A percentile compares a stretch with the other conserved stretches of the same genome.
Evolutionary conservation across 2,888 invertebrate species (phyloP).

Genomic region (Emmelina monodactyla): DNA sequence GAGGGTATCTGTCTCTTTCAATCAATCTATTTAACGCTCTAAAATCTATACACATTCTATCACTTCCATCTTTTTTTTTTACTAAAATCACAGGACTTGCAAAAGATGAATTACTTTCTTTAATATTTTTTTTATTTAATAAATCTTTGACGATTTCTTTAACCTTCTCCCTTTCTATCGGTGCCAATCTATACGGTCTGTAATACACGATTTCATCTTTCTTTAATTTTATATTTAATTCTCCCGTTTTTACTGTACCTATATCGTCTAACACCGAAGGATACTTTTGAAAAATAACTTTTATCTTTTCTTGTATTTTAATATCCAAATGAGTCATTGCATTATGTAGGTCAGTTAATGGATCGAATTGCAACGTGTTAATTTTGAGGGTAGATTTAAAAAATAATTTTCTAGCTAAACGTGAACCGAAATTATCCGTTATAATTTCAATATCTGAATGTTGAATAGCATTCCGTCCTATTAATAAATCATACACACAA

Average conservation of each 20-base stretch:
- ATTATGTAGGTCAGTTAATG: background rate
- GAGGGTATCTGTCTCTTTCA: conserved; percentile 15
- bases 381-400: too few relatives aligned
- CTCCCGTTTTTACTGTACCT: conserved; percentile 12
- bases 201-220: conserved; percentile 11
- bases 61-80: conserved; percentile 15
- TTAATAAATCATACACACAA: conserved; percentile 9
- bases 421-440: conserved; percentile 4
- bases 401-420: too few relatives aligned
- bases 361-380: too few relatives aligned
- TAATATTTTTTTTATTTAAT: conserved; percentile 12
- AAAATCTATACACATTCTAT: conserved; percentile 17
- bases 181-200: conserved; percentile 16
- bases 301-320: conserved; percentile 7
- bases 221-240: conserved; percentile 11
- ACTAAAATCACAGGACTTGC: conserved; percentile 17
- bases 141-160: conserved; percentile 13
- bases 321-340: conserved; percentile 5
- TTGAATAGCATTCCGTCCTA: conserved; percentile 10
- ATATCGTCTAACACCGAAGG: conserved; percentile 6
- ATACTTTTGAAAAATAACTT: conserved; percentile 10
- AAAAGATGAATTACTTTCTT: conserved; percentile 14
- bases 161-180: conserved; percentile 15
- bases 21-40: conserved; percentile 14
- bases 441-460: conserved; percentile 13